Evolutionary conservation across 2,888 invertebrate species (phyloP), one percentile per base, ranked within the genome.

Genomic region (Chesias legatella): DNA sequence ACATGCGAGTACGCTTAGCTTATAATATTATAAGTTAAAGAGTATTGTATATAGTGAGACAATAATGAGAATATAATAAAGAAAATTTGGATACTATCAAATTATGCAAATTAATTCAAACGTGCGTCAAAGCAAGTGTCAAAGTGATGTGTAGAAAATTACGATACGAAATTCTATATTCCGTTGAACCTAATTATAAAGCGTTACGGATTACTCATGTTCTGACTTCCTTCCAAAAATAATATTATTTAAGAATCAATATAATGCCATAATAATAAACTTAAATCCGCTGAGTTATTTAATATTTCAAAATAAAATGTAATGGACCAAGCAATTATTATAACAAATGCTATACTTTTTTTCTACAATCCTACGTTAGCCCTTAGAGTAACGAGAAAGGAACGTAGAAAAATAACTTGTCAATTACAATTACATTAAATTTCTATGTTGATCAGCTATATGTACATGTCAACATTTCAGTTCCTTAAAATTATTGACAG

Each of bases 401-500:
- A 88, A 86, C 66, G 78, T 86, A 88, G 82, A 86, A 86, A 88
- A 86, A 85, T 85, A 88, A 88, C 78, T 83, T 77, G 83, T 79
- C 78, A 76, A 80, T 82, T 80, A 75, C 77, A 78, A 78, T 73
- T 82, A 79, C 73, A 79, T 52, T 80, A 74, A 83, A 74, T 70
- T 77, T 76, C 76, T 83, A 82, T 85, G 88, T 84, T 86, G 88
- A 88, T 76, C 88, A 58, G 56, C 82, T 88, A 88, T 88, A 88
- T 88, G 48, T 88, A 88, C 88, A 88, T 46, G 88, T 80, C 88
- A 88, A 88, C 88, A 86, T 74, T 76, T 81, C 80, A 73, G 75
- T 83, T 82, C 70, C 88, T 88, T 88, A 88, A 75, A 82, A 82
- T 82, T 88, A 88, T 75, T 88, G 88, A 88, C 88, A 88, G 88